A percentile compares a stretch with the other conserved stretches of the same genome.
Evolutionary conservation across 2,113 vertebrate species (phyloP).

Genomic region (Hystrix cristata): DNA sequence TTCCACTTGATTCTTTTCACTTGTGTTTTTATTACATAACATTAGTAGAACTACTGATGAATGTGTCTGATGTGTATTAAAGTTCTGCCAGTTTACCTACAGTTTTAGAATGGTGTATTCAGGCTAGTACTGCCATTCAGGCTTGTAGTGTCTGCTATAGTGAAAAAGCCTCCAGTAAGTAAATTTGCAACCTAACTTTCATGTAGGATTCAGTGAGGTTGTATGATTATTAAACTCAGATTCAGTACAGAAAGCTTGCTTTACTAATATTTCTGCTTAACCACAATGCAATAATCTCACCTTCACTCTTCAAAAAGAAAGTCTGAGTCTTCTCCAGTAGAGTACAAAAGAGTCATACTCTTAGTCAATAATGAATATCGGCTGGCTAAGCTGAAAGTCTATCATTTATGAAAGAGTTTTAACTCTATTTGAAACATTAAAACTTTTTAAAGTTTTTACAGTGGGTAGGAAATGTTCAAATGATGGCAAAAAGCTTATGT

Average conservation of each 20-base stretch:
- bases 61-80: not conserved
- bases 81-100: not conserved
- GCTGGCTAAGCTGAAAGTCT: not conserved
- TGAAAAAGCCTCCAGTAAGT: not conserved
- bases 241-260: not conserved
- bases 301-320: conserved; percentile 10
- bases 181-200: not conserved
- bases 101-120: not conserved
- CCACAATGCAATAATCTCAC: not conserved
- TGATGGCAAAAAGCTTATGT: not conserved
- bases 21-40: not conserved
- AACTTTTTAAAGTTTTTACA: not conserved
- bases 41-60: not conserved
- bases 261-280: conserved; percentile 6
- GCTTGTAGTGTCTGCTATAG: not conserved
- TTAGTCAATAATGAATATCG: not conserved
- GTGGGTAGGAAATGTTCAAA: not conserved
- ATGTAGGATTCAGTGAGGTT: not conserved
- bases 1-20: conserved; percentile 35
- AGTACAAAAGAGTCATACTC: not conserved
- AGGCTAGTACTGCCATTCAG: not conserved
- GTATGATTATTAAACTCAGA: not conserved
- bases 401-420: not conserved
- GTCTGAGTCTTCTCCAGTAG: not conserved
- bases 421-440: conserved; percentile 45